A percentile compares a stretch with the other conserved stretches of the same genome.
These are phyloP conservation scores for Macaria liturata DNA, from an alignment of 2,888 invertebrate genomes.

Conservation along the genomic window DNA sequence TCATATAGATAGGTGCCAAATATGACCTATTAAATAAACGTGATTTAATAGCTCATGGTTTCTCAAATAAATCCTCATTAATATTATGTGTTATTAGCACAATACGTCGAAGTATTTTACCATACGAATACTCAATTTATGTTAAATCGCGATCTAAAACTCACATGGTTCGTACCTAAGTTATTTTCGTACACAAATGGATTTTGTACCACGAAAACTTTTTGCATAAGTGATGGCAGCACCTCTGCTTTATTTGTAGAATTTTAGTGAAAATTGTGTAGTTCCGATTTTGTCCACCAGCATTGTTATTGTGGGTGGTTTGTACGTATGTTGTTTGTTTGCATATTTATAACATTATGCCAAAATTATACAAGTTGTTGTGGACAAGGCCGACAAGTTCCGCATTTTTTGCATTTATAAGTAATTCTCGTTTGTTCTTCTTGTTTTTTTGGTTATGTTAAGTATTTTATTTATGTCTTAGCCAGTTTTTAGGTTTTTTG, in stretches of 20 bases:
- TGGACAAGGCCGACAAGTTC: slow-evolving; percentile 43
- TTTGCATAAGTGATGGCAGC: not conserved
- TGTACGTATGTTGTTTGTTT: slow-evolving; percentile 34
- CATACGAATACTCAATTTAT: not conserved
- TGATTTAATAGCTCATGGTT: too few species aligned
- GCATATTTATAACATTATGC: slow-evolving; percentile 34
- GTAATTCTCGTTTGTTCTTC: slow-evolving; percentile 17
- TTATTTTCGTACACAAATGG: slow-evolving; percentile 12
- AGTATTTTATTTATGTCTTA: slow-evolving; percentile 5
- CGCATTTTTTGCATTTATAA: slow-evolving; percentile 42
- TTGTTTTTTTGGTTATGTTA: slow-evolving; percentile 1
- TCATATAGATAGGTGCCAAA: too few species aligned
- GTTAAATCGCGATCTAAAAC: too few species aligned
- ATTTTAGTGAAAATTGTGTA: too few species aligned
- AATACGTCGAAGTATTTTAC: too few species aligned
- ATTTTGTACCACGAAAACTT: too few species aligned
- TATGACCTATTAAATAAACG: too few species aligned
- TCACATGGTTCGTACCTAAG: not conserved
- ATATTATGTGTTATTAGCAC: too few species aligned
- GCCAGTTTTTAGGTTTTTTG: not conserved
- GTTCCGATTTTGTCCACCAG: too few species aligned
- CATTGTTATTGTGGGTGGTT: too few species aligned
- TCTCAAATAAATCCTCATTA: too few species aligned
- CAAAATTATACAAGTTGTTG: slow-evolving; percentile 37
- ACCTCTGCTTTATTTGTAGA: too few species aligned